Evolutionary conservation across 2,888 invertebrate species (phyloP).

Genomic region (Danaus chrysippus): DNA sequence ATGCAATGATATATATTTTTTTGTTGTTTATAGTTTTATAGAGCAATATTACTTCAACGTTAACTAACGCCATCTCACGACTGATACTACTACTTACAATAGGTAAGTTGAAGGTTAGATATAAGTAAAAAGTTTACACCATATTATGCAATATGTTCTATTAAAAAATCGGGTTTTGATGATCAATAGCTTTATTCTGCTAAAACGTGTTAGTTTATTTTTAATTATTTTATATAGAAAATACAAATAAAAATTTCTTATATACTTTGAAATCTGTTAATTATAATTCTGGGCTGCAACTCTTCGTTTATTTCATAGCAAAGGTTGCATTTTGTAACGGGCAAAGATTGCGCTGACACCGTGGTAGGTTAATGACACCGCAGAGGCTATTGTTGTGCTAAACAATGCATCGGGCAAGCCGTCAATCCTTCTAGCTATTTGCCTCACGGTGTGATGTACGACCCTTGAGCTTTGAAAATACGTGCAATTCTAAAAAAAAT

Average conservation of each 20-base stretch:
- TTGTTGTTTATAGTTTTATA: too few species aligned
- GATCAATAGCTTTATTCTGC: too few species aligned
- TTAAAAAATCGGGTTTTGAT: too few species aligned
- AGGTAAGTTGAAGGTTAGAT: too few species aligned
- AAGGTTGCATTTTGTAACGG: conserved; percentile 26
- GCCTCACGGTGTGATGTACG: conserved; percentile 64
- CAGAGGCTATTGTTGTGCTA: conserved; percentile 75
- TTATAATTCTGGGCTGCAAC: background rate
- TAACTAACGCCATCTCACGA: too few species aligned
- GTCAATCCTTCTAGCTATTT: conserved; percentile 68
- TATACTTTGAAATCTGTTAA: background rate
- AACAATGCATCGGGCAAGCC: conserved; percentile 69
- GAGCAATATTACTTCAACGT: too few species aligned
- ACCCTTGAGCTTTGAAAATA: conserved; percentile 62
- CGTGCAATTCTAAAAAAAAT: conserved; percentile 42
- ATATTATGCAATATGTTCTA: too few species aligned
- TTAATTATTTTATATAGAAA: background rate
- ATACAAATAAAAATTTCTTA: too few species aligned
- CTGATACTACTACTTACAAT: too few species aligned
- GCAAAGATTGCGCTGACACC: conserved; percentile 51
- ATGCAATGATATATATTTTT: too few species aligned
- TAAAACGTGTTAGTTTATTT: background rate
- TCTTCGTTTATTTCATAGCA: conserved; percentile 11
- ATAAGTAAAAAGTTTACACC: too few species aligned
- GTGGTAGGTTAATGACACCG: conserved; percentile 76